Percentiles rank a stretch among this genome's conserved stretches.
Evolutionary conservation across 2,888 invertebrate genomes (phyloP).

Genomic region (Sminthurides aquaticus): DNA sequence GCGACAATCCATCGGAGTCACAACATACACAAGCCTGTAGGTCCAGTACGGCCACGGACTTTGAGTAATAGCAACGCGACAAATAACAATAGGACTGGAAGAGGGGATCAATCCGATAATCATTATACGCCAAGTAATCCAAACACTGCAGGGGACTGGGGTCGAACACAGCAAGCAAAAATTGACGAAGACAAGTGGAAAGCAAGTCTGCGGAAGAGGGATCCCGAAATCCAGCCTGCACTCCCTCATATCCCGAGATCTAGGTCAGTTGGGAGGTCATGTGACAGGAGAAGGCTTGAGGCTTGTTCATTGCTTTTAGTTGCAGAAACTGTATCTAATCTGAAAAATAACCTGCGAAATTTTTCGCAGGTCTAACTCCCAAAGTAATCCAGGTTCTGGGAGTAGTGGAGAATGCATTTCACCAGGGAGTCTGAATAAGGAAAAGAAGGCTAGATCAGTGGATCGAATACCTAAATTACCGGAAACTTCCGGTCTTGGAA

Average conservation of each 20-base stretch:
- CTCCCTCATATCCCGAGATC: slow-evolving; percentile 54
- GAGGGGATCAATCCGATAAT: slow-evolving; percentile 10
- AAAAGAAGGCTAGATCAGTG: slow-evolving; percentile 37
- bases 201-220: slow-evolving; percentile 58
- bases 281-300: no score
- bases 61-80: slow-evolving; percentile 32
- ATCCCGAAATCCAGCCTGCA: slow-evolving; percentile 60
- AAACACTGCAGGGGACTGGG: slow-evolving; percentile 29
- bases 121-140: slow-evolving; percentile 35
- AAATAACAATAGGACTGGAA: slow-evolving; percentile 25
- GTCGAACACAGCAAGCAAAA: slow-evolving; percentile 27
- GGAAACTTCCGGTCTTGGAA: slow-evolving; percentile 24
- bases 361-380: slow-evolving; percentile 40
- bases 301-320: not conserved
- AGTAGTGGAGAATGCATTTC: slow-evolving; percentile 22
- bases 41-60: slow-evolving; percentile 38
- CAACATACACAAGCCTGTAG: slow-evolving; percentile 30
- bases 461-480: slow-evolving; percentile 40
- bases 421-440: slow-evolving; percentile 18
- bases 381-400: slow-evolving; percentile 40
- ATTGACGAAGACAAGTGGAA: slow-evolving; percentile 54
- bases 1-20: slow-evolving; percentile 50
- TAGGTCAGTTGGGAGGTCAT: slow-evolving; percentile 28
- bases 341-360: not conserved
- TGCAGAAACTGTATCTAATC: not conserved